Evolutionary conservation across 2,113 vertebrate species (phyloP).

Genomic region (Paradisaea rubra): DNA sequence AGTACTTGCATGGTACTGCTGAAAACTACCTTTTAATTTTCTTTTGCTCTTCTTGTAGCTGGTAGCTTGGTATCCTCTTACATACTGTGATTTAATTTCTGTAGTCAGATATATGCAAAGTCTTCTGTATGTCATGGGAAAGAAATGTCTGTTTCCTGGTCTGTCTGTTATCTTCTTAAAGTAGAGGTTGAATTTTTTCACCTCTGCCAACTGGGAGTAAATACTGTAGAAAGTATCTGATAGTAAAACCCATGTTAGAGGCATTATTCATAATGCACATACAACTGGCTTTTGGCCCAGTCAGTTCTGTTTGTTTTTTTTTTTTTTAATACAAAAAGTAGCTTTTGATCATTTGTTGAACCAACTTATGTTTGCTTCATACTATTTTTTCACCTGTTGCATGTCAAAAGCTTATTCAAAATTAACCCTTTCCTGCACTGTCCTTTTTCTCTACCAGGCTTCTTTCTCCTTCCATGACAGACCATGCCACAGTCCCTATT

Average conservation of each 20-base stretch:
- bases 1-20: background rate
- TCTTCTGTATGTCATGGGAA: background rate
- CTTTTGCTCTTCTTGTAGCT: background rate
- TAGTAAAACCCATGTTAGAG: background rate
- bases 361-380: background rate
- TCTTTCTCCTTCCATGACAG: background rate
- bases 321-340: background rate
- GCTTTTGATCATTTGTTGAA: background rate
- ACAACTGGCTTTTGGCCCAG: background rate
- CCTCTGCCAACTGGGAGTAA: background rate
- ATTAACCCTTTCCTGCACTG: background rate
- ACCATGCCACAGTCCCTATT: accelerated
- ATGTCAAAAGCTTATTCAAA: background rate
- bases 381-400: background rate
- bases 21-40: background rate
- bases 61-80: background rate
- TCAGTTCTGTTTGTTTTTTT: background rate
- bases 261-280: background rate
- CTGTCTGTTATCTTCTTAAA: background rate
- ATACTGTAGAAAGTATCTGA: background rate
- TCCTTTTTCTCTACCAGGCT: background rate
- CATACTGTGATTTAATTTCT: background rate
- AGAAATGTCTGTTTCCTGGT: background rate
- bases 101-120: background rate
- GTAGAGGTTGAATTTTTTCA: background rate